These are phyloP conservation scores for Cephonodes hylas DNA, from an alignment of 2,888 invertebrate species.

Conservation along the genomic window DNA sequence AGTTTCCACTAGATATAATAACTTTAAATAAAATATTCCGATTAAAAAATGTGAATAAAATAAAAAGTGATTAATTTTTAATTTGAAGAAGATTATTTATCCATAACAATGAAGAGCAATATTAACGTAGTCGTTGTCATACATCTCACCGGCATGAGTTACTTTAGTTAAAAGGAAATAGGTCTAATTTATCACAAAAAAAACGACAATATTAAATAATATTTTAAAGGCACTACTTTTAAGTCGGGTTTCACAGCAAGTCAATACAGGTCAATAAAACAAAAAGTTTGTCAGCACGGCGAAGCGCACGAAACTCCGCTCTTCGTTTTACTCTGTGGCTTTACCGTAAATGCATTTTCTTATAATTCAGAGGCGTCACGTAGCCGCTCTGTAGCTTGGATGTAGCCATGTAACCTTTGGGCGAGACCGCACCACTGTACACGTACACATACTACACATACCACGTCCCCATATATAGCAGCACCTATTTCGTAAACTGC, in stretches of 20 bases:
- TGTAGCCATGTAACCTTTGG: constrained; percentile 29
- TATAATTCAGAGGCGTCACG: constrained; percentile 80
- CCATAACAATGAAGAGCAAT: too few relatives aligned
- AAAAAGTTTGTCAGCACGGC: constrained; percentile 44
- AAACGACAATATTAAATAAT: too few relatives aligned
- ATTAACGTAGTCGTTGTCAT: too few relatives aligned
- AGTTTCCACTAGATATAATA: too few relatives aligned
- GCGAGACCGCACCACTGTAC: constrained; percentile 5
- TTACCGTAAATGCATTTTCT: constrained; percentile 78
- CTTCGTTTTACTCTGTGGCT: constrained; percentile 55
- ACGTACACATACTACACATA: neutral
- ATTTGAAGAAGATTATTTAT: too few relatives aligned
- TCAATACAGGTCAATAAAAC: constrained; percentile 4
- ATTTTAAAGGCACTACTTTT: neutral
- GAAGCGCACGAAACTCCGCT: constrained; percentile 62
- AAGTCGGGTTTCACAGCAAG: neutral
- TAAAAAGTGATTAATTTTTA: too few relatives aligned
- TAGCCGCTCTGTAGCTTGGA: constrained; percentile 46
- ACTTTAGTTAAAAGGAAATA: too few relatives aligned
- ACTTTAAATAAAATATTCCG: too few relatives aligned
- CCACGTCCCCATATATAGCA: neutral
- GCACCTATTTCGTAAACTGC: neutral
- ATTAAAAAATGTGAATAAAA: too few relatives aligned
- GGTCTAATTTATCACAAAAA: too few relatives aligned
- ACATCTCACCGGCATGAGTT: too few relatives aligned